Conservation (phyloP, 2,888 invertebrate species). For the Nysson spinosus region DNA sequence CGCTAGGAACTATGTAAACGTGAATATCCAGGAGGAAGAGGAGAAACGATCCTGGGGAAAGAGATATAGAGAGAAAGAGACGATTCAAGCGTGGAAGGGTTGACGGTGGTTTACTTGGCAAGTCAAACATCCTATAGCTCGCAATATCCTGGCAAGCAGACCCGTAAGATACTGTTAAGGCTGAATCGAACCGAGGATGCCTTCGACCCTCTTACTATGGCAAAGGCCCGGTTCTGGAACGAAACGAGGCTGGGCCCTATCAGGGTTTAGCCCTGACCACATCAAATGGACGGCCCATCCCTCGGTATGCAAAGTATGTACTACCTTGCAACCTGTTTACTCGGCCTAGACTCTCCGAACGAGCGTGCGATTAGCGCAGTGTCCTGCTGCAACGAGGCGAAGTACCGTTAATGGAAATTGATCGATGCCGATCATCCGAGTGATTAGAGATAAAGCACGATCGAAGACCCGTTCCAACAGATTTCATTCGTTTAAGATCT, state of each 20-base stretch:
- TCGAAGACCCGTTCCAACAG: background rate
- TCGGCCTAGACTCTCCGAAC: slow-evolving; percentile 22
- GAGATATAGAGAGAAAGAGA: background rate
- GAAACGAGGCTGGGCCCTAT: slow-evolving; percentile 12
- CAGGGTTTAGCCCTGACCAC: slow-evolving; percentile 60
- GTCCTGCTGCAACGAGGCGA: slow-evolving; percentile 21
- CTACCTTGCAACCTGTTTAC: slow-evolving; percentile 35
- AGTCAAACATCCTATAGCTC: slow-evolving; percentile 71
- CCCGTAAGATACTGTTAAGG: slow-evolving; percentile 67
- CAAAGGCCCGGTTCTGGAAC: slow-evolving; percentile 9
- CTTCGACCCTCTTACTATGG: background rate
- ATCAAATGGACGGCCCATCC: slow-evolving; percentile 64
- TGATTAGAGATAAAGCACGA: background rate
- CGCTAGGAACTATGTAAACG: slow-evolving; percentile 50
- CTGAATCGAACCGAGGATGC: slow-evolving; percentile 49
- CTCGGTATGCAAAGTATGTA: slow-evolving; percentile 65
- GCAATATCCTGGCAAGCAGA: slow-evolving; percentile 68
- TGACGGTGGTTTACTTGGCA: slow-evolving; percentile 70
- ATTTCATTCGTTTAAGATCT: no score
- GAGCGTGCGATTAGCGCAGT: slow-evolving; percentile 34
- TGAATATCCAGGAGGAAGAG: slow-evolving; percentile 49
- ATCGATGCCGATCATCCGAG: slow-evolving; percentile 10
- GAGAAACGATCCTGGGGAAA: slow-evolving; percentile 37
- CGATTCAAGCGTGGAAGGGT: slow-evolving; percentile 23
- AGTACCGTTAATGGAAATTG: slow-evolving; percentile 13